Base-by-base conservation (phyloP, 2,113 vertebrate genomes). In the Macaca nemestrina region DNA sequence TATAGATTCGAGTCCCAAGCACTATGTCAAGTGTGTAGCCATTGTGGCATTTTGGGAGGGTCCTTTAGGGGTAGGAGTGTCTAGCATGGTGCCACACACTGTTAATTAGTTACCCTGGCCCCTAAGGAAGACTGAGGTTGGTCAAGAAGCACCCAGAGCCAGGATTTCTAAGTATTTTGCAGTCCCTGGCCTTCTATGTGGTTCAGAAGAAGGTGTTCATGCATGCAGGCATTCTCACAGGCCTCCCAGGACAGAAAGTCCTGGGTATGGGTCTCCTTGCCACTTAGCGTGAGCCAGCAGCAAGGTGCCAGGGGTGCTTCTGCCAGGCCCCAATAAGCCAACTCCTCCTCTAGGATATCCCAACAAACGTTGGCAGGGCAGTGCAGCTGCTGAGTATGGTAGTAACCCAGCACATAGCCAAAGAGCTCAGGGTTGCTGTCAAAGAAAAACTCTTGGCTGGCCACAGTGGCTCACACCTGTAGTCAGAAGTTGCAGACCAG, bases 371-470 rank as follows among this genome's bases (percentile, higher is more conserved):
- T 79, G 17, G 23, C 25, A 25, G 96, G 97, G 72, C 93, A 98
- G 92, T 98, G 97, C 35, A 98, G 94, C 16, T 96, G 94, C 82
- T 91, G 86, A 88, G 96, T 98, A 83, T 81, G 83, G 4, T 90
- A 98, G 70, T 97, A 98, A 81, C 94, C 97, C 95, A 98, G 93
- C 18, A 98, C 79, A 1, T 93, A 98, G 57, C 92, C 91, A 79
- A 98, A 98, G 80, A 97, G 81, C 75, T 97, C 82, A 76, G 93
- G 82, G 30, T 90, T 98, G 27, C 88, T 23, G 45, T 98, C 97
- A 85, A 98, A 98, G 97, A 98, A 98, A 96, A 98, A 97, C 88
- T 98, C 97, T 92, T 93, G 48, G 87, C 27, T 13, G 27, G 27
- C 5, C 4, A 5, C 2, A 27, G 27, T 30, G 61, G 27, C 61